Percentiles rank a stretch among this genome's conserved stretches.
phyloP scores from a whole-genome alignment of 2,797 vertebrate genomes.

The Sebastes ruberrimus region DNA sequence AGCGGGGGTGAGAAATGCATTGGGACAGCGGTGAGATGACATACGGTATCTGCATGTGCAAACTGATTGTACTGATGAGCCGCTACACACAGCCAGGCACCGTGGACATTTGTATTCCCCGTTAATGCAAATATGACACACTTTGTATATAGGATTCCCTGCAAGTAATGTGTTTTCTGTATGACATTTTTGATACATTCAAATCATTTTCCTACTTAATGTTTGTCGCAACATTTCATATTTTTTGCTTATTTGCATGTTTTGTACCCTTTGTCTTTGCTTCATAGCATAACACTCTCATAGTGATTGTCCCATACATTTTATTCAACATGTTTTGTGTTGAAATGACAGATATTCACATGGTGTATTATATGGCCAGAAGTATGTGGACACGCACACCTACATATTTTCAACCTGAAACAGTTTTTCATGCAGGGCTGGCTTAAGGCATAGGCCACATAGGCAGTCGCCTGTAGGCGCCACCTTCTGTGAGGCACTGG shows the following conservation, averaged over 20 bases:
- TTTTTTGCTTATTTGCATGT: slow-evolving; percentile 17
- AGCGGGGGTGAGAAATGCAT: slow-evolving; percentile 33
- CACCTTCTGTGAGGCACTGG: too few species aligned
- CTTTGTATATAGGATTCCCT: neutral
- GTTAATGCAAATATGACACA: slow-evolving; percentile 4
- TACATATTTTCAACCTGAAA: neutral
- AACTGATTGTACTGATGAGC: slow-evolving; percentile 50
- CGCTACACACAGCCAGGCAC: neutral
- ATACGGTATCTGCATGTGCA: slow-evolving; percentile 46
- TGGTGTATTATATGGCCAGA: neutral
- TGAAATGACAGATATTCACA: neutral
- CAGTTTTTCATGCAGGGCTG: neutral
- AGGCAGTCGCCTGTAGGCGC: too few species aligned
- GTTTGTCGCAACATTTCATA: neutral
- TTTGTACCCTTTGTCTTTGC: neutral
- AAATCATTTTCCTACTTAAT: neutral
- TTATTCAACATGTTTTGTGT: neutral
- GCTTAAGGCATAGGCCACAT: too few species aligned
- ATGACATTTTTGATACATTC: slow-evolving; percentile 15
- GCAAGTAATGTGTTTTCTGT: neutral
- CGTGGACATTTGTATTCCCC: slow-evolving; percentile 3
- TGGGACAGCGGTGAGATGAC: slow-evolving; percentile 41
- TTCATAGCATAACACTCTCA: neutral
- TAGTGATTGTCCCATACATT: too few species aligned
- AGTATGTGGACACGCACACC: neutral